Conservation (phyloP, 2,797 vertebrate genomes). For the Gastrophryne carolinensis region DNA sequence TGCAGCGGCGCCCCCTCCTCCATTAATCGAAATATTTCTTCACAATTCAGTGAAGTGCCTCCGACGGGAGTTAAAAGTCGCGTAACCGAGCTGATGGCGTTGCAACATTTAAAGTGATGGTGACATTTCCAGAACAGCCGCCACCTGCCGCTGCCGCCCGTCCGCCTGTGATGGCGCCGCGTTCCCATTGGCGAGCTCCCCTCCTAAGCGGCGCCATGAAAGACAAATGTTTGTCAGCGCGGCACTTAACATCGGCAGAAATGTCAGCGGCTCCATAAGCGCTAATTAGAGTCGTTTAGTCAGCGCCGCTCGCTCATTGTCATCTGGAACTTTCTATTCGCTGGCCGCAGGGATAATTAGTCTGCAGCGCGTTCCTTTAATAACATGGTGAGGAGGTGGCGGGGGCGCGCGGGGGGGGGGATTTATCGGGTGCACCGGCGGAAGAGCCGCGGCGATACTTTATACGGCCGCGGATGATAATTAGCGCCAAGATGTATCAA, state of each 20-base stretch:
- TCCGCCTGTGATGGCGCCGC: too few relatives aligned
- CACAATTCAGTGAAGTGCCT: too few relatives aligned
- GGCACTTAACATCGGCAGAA: background rate
- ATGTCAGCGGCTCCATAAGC: slow-evolving; percentile 4
- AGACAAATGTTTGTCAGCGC: background rate
- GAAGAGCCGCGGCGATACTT: too few relatives aligned
- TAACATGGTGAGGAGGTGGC: too few relatives aligned
- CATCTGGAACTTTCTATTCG: background rate
- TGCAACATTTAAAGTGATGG: background rate
- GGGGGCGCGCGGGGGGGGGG: too few relatives aligned
- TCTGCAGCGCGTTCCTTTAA: background rate
- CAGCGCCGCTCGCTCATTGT: background rate
- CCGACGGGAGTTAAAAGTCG: too few relatives aligned
- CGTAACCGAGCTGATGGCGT: too few relatives aligned
- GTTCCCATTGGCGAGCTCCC: too few relatives aligned
- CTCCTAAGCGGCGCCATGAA: background rate
- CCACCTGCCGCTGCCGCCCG: background rate
- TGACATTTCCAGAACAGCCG: background rate
- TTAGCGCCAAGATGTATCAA: too few relatives aligned
- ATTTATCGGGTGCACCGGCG: background rate
- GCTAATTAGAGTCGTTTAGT: slow-evolving; percentile 5
- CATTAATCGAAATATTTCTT: too few relatives aligned
- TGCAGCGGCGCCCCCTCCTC: too few relatives aligned
- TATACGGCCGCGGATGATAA: too few relatives aligned
- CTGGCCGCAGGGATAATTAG: background rate